Conservation (phyloP, 2,888 invertebrate genomes). For the Serrognathus titanus region DNA sequence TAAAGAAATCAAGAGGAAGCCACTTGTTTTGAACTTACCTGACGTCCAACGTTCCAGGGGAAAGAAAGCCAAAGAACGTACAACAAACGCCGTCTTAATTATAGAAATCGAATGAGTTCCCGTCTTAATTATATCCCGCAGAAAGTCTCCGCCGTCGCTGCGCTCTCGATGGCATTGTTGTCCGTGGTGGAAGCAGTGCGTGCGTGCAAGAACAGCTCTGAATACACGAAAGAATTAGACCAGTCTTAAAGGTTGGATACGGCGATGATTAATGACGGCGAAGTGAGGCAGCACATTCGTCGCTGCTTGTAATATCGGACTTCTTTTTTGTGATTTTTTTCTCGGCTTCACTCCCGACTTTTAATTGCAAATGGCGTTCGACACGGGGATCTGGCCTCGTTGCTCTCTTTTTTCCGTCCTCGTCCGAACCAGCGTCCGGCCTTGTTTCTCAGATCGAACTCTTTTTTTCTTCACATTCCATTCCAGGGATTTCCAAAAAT, state of each 20-base stretch:
- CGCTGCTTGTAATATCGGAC: conserved; percentile 26
- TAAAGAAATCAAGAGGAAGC: too few relatives aligned
- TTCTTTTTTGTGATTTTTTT: conserved; percentile 20
- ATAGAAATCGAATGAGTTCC: conserved; percentile 1
- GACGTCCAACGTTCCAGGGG: neutral
- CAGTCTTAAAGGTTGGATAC: conserved; percentile 14
- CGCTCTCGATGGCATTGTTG: neutral
- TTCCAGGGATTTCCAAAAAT: too few relatives aligned
- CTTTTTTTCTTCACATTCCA: too few relatives aligned
- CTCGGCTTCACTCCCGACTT: conserved; percentile 16
- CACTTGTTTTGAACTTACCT: neutral
- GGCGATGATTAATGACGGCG: conserved; percentile 25
- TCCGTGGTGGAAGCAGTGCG: neutral
- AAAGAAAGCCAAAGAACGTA: neutral
- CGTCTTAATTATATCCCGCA: neutral
- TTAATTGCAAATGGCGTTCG: conserved; percentile 29
- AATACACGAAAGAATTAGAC: conserved; percentile 7
- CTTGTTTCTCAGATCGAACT: too few relatives aligned
- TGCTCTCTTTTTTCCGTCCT: neutral
- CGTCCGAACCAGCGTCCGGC: neutral
- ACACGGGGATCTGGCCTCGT: conserved; percentile 11
- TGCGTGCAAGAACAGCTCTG: neutral
- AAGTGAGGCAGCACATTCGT: conserved; percentile 28
- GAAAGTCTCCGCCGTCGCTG: neutral
- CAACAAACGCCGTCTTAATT: conserved; percentile 1